Evolutionary conservation across 2,113 vertebrate species (phyloP).

Genomic region (Gambusia affinis): DNA sequence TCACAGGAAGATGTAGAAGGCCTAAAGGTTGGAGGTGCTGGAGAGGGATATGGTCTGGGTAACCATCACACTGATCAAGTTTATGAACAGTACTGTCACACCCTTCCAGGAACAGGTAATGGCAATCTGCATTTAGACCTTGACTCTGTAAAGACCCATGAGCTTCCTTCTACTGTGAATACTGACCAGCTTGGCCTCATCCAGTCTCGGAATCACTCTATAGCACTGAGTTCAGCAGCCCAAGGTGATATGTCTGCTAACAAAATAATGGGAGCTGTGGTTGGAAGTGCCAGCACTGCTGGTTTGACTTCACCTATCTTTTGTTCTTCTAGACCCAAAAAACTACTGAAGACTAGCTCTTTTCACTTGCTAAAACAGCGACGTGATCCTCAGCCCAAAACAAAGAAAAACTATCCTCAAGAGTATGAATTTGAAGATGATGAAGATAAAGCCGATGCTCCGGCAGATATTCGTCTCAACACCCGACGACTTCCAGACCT

Average conservation of each 20-base stretch:
- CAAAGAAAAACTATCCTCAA: slow-evolving; percentile 88
- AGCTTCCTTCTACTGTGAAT: slow-evolving; percentile 91
- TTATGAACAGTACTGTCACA: slow-evolving; percentile 79
- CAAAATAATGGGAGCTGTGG: slow-evolving; percentile 71
- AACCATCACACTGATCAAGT: slow-evolving; percentile 78
- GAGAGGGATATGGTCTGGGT: slow-evolving; percentile 81
- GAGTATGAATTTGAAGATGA: slow-evolving; percentile 93
- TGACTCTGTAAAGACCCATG: slow-evolving; percentile 83
- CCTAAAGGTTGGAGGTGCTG: slow-evolving; percentile 66
- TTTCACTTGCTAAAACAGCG: slow-evolving; percentile 89
- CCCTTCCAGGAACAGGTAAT: slow-evolving; percentile 72
- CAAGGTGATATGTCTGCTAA: slow-evolving; percentile 62
- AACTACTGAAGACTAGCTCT: slow-evolving; percentile 89
- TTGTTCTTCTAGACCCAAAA: slow-evolving; percentile 91
- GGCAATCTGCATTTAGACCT: slow-evolving; percentile 78
- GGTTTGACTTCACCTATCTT: slow-evolving; percentile 86
- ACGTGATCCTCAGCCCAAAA: slow-evolving; percentile 77
- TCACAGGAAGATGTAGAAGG: slow-evolving; percentile 67
- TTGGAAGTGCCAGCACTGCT: slow-evolving; percentile 32
- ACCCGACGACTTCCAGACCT: slow-evolving; percentile 85
- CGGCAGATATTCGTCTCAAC: slow-evolving; percentile 91
- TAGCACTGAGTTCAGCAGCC: slow-evolving; percentile 62
- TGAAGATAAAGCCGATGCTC: slow-evolving; percentile 88
- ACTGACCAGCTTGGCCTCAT: slow-evolving; percentile 90
- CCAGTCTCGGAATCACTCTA: slow-evolving; percentile 80